Base-by-base conservation (phyloP, 1,140 invertebrate genomes). In the Drosophila tani region DNA sequence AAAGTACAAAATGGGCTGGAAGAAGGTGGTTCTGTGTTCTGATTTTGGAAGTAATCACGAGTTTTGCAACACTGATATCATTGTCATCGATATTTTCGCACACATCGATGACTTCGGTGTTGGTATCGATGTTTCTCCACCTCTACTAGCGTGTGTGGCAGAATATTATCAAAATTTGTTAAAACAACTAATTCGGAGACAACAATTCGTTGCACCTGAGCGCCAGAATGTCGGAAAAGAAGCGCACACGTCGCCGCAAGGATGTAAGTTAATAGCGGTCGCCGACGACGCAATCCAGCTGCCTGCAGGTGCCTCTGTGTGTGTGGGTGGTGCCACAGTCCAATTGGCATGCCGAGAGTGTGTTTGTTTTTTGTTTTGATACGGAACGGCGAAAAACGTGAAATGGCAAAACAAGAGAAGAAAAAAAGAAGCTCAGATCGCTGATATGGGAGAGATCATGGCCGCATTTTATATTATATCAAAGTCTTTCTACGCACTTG, bases 231-330 rank as follows among this genome's bases (percentile, higher is more conserved):
- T 93, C 92, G 41, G 92, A 93, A 73, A 93, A 93, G 69, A 93
- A 92, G 82, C 80, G 91, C 56, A 68, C 92, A 58, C 86, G 92
- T 68, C 92, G 92, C 43, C 91, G 92, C 56, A 93, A 93, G 76
- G 92, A 92, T 88, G 91, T 92, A 92, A 92, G 91, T 92, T 29
- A 46, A 63, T 32, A 24, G 43, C 19, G 14, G 38, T 17, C 45
- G 29, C 15, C 45, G 9, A 64, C 64, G 46, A 41, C 51, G 49
- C 32, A 47, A 51, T 46, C 43, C 38, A 65, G 40, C 27, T 21
- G 11, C 29, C 19, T n/a, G n/a, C n/a, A 12, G 32, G 47, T 40
- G 14, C 8, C 15, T 53, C 15, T 53, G 11, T 55, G 7, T 29
- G 49, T 49, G 58, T 45, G 40, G 57, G 35, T 63, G 38, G 21